These are phyloP conservation scores for Lytechinus variegatus DNA, from an alignment of 35 echinoderm and acorn worm species.

Conservation along the genomic window DNA sequence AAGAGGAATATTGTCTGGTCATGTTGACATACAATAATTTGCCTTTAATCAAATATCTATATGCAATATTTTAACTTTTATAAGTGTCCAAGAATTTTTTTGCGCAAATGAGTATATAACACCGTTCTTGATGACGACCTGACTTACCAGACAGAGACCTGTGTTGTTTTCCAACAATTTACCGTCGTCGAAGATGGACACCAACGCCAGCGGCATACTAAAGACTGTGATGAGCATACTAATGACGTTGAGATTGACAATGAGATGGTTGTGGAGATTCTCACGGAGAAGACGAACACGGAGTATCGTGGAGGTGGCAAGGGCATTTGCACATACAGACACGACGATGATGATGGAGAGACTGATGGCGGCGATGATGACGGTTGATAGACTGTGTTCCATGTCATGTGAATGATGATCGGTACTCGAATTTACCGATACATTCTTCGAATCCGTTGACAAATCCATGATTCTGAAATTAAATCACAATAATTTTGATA, in stretches of 20 bases:
- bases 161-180: neutral
- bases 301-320: slow-evolving; percentile 19
- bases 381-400: neutral
- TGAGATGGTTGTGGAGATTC: slow-evolving; percentile 43
- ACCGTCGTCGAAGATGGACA: slow-evolving; percentile 21
- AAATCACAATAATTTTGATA: too few relatives aligned
- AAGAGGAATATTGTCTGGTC: too few relatives aligned
- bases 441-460: neutral
- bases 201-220: slow-evolving; percentile 28
- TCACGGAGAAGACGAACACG: slow-evolving; percentile 30
- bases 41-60: too few relatives aligned
- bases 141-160: neutral
- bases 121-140: neutral
- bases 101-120: too few relatives aligned
- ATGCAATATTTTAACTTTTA: too few relatives aligned
- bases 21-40: too few relatives aligned
- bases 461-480: neutral
- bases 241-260: slow-evolving; percentile 38
- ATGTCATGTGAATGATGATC: neutral
- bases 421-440: neutral
- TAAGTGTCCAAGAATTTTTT: too few relatives aligned
- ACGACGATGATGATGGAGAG: slow-evolving; percentile 22
- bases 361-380: neutral
- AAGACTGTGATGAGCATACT: slow-evolving; percentile 26
- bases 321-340: neutral